phyloP scores from a whole-genome alignment of 2,797 vertebrate genomes.

The Gobio occitaniae region DNA sequence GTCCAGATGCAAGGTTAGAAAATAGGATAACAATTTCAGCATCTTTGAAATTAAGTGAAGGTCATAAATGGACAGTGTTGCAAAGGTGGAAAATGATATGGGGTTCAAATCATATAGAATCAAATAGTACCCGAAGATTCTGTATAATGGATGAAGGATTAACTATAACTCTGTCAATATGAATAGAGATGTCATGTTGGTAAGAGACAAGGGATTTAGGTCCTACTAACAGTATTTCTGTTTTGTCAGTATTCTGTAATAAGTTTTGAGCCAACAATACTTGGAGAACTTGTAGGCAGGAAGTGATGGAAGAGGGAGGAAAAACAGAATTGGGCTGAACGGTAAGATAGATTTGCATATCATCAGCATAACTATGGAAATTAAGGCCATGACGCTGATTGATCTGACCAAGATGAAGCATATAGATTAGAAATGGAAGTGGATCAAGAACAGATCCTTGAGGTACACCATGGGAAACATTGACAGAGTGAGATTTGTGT shows the following conservation, averaged over 20 bases:
- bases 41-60: not conserved
- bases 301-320: not conserved
- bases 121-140: not conserved
- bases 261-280: not conserved
- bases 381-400: too few relatives aligned
- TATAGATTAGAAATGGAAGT: too few relatives aligned
- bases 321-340: not conserved
- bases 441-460: not conserved
- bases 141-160: not conserved
- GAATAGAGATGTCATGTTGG: not conserved
- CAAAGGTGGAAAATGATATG: not conserved
- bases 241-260: not conserved
- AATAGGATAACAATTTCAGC: not conserved
- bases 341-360: not conserved
- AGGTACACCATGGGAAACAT: not conserved
- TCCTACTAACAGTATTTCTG: not conserved
- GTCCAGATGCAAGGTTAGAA: not conserved
- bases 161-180: not conserved
- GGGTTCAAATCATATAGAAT: not conserved
- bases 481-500: not conserved
- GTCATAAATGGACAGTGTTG: not conserved
- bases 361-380: too few relatives aligned
- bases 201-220: not conserved
- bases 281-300: not conserved
- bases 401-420: too few relatives aligned